A percentile compares a stretch with the other conserved stretches of the same genome.
phyloP scores from a whole-genome alignment of 92 coral and sea anemone genomes.

The Zoanthus solanderi region DNA sequence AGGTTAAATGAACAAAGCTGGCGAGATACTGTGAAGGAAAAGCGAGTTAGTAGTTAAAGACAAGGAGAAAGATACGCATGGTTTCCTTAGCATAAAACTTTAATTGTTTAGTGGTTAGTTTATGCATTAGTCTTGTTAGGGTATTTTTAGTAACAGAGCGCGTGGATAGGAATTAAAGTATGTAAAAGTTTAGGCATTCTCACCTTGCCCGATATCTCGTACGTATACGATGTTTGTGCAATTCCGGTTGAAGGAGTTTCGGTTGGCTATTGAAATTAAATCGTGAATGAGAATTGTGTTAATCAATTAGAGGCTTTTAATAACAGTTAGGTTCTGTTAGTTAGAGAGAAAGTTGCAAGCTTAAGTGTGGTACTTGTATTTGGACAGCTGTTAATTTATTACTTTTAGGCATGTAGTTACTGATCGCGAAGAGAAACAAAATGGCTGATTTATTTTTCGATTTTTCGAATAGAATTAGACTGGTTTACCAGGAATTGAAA shows the following conservation, averaged over 20 bases:
- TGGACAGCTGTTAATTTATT: neutral
- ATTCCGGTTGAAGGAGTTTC: neutral
- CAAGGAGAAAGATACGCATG: too few relatives aligned
- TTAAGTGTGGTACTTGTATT: neutral
- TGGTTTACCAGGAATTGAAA: too few relatives aligned
- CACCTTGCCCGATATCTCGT: slow-evolving; percentile 26
- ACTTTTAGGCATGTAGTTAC: too few relatives aligned
- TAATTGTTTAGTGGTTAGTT: neutral
- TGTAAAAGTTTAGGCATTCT: neutral
- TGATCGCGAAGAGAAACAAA: too few relatives aligned
- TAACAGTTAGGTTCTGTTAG: neutral
- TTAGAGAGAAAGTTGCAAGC: neutral
- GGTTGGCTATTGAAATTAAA: slow-evolving; percentile 35
- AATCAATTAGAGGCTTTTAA: neutral
- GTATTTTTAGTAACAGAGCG: neutral
- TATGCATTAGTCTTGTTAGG: neutral
- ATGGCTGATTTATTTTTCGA: too few relatives aligned
- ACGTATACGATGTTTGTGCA: slow-evolving; percentile 2
- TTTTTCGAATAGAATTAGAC: too few relatives aligned
- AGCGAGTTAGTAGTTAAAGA: too few relatives aligned
- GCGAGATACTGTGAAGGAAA: too few relatives aligned
- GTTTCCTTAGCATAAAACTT: too few relatives aligned
- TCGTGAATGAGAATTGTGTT: slow-evolving; percentile 21
- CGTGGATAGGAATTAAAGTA: neutral
- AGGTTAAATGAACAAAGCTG: too few relatives aligned